phyloP scores from a whole-genome alignment of 1,140 invertebrate species.

The Heliothis virescens region DNA sequence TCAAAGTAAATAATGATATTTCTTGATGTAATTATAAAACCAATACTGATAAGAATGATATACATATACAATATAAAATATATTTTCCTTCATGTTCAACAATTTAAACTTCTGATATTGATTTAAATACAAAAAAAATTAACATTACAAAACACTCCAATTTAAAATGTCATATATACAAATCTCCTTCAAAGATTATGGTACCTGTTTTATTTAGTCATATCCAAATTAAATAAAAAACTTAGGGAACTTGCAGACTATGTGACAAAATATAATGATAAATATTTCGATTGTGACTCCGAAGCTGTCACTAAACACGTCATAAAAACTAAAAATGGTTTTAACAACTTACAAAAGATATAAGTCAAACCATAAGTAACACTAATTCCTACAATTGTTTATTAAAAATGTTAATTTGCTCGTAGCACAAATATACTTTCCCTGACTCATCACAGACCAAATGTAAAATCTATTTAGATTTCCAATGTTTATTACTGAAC shows the following conservation, averaged over 20 bases:
- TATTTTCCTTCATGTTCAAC: slow-evolving; percentile 73
- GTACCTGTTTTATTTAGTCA: slow-evolving; percentile 65
- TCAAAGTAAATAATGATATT: slow-evolving; percentile 58
- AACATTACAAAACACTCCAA: slow-evolving; percentile 58
- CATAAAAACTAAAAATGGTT: slow-evolving; percentile 82
- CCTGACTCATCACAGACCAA: slow-evolving; percentile 83
- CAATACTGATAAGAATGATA: slow-evolving; percentile 73
- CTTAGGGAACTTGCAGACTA: slow-evolving; percentile 65
- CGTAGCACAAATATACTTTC: slow-evolving; percentile 83
- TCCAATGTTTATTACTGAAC: slow-evolving; percentile 66
- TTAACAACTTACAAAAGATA: slow-evolving; percentile 83
- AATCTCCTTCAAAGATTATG: slow-evolving; percentile 69
- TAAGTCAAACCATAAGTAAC: slow-evolving; percentile 83
- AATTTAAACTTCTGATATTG: slow-evolving; percentile 75
- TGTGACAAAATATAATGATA: slow-evolving; percentile 68
- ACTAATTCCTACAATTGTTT: slow-evolving; percentile 81
- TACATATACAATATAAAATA: slow-evolving; percentile 73
- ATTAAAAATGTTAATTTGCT: slow-evolving; percentile 84
- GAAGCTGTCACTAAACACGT: slow-evolving; percentile 80
- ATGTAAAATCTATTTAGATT: slow-evolving; percentile 78
- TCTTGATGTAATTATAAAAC: slow-evolving; percentile 58
- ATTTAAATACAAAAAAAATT: slow-evolving; percentile 72
- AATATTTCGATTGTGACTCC: slow-evolving; percentile 78
- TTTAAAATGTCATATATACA: slow-evolving; percentile 78
- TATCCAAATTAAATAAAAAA: slow-evolving; percentile 59